phyloP scores from a whole-genome alignment of 2,797 vertebrate genomes.

The Acanthornis magna region DNA sequence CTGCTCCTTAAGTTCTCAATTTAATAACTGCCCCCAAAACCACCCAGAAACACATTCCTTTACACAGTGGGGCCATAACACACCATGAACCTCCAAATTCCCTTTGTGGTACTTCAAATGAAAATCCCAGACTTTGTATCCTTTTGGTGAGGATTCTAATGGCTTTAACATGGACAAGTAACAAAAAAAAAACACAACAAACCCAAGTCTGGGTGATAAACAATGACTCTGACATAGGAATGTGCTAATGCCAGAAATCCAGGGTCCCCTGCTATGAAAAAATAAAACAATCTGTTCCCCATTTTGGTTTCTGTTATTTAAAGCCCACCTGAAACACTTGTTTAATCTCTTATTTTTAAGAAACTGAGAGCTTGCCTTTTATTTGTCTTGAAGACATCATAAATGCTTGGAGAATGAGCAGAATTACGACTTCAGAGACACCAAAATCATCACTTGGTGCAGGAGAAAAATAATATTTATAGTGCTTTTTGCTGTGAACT shows the following conservation, averaged over 20 bases:
- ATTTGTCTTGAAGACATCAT: neutral
- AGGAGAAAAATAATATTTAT: neutral
- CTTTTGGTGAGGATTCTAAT: neutral
- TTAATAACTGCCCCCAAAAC: neutral
- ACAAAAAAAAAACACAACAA: neutral
- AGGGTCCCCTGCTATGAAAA: neutral
- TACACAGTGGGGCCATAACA: fast-evolving
- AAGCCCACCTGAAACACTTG: neutral
- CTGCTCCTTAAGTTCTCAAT: neutral
- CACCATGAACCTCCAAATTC: neutral
- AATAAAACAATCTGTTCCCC: neutral
- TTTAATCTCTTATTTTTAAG: neutral
- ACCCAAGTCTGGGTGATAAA: neutral
- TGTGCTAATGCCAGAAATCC: fast-evolving
- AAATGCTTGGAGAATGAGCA: neutral
- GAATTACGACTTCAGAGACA: neutral
- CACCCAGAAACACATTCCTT: neutral
- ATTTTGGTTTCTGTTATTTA: neutral
- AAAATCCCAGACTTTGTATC: neutral
- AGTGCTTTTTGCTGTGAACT: neutral
- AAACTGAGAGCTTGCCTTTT: neutral
- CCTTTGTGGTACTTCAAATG: neutral
- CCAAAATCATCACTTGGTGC: neutral
- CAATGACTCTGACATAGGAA: neutral
- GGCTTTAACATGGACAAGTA: neutral